A percentile compares a stretch with the other conserved stretches of the same genome.
Evolutionary conservation across 2,888 invertebrate species (phyloP).

Genomic region (Psylliodes chrysocephalus): DNA sequence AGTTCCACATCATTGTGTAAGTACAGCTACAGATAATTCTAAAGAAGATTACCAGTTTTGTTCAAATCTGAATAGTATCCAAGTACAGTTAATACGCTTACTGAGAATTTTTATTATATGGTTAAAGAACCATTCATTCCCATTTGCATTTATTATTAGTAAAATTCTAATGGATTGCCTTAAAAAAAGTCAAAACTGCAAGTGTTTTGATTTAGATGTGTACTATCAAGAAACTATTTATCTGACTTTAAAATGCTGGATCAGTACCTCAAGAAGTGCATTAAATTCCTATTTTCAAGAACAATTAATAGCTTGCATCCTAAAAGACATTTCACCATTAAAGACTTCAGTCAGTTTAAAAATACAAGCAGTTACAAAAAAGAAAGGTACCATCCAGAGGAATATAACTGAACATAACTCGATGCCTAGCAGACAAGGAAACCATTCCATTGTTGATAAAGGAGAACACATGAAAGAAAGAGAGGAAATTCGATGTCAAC

Average conservation of each 20-base stretch:
- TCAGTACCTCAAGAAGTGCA: conserved; percentile 41
- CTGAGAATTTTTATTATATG: conserved; percentile 47
- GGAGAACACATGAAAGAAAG: conserved; percentile 3
- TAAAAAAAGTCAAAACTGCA: conserved; percentile 44
- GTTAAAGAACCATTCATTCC: conserved; percentile 44
- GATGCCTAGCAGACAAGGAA: not conserved
- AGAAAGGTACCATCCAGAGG: not conserved
- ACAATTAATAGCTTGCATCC: conserved; percentile 43
- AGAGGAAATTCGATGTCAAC: conserved; percentile 1
- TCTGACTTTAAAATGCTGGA: conserved; percentile 42
- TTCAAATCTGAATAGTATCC: conserved; percentile 40
- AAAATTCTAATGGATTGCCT: conserved; percentile 46
- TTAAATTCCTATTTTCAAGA: conserved; percentile 46
- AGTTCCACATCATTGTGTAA: conserved; percentile 44
- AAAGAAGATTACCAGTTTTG: conserved; percentile 43
- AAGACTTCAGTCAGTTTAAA: conserved; percentile 28
- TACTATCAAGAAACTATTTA: conserved; percentile 42
- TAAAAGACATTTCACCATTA: conserved; percentile 45
- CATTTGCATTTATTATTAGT: conserved; percentile 47
- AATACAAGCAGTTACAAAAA: not conserved
- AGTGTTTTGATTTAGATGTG: conserved; percentile 40
- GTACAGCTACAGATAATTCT: conserved; percentile 31
- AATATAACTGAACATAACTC: not conserved
- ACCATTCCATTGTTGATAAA: not conserved
- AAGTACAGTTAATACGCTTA: conserved; percentile 42